phyloP scores from a whole-genome alignment of 2,797 vertebrate species.

The Parauchenoglanis punctatus region DNA sequence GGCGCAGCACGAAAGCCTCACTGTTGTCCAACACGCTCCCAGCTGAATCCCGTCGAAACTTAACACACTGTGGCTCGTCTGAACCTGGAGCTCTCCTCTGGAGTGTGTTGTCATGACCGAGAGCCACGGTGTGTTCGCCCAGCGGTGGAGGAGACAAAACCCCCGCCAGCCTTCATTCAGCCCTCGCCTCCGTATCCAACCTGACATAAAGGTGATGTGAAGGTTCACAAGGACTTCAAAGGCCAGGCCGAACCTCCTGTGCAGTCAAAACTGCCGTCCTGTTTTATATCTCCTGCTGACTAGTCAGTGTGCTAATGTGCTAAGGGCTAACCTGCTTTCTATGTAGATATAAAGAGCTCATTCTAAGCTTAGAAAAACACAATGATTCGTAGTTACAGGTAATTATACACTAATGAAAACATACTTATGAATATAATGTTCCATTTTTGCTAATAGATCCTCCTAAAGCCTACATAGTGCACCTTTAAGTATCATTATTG shows the following conservation, averaged over 20 bases:
- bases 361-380: no score
- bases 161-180: constrained; percentile 37
- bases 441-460: no score
- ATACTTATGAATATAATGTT: no score
- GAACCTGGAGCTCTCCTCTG: constrained; percentile 46
- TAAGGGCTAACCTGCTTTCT: background rate
- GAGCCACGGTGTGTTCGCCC: constrained; percentile 40
- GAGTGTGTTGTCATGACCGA: constrained; percentile 39
- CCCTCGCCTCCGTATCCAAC: constrained; percentile 19
- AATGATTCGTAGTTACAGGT: no score
- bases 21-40: constrained; percentile 56
- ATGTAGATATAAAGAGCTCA: no score
- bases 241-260: constrained; percentile 10
- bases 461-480: no score
- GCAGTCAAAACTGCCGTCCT: background rate
- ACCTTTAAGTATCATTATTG: no score
- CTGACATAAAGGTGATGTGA: constrained; percentile 39
- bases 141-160: constrained; percentile 16
- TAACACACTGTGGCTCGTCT: constrained; percentile 44
- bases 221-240: constrained; percentile 31
- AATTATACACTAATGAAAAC: no score
- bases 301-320: background rate
- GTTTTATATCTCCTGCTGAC: background rate
- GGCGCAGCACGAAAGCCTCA: constrained; percentile 50
- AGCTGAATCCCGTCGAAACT: constrained; percentile 49